Evolutionary conservation across 2,888 invertebrate species (phyloP), one percentile per base, ranked within the genome.

Genomic region (Coremacera marginata): DNA sequence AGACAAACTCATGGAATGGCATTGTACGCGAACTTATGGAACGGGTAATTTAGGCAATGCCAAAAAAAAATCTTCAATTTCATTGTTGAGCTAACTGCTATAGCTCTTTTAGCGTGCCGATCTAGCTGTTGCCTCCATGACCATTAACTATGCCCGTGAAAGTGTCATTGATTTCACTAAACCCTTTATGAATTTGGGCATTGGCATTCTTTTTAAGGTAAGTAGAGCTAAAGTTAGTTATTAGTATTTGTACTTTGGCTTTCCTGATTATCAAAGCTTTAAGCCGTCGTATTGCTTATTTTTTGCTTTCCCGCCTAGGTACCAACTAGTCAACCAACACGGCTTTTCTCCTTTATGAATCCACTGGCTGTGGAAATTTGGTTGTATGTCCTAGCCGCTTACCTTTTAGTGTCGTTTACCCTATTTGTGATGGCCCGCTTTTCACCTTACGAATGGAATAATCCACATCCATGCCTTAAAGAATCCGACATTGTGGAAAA

Each of bases 151-250:
- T 89, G 97, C 98, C 0, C 90, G 99, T 22, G 98, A 98, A 88
- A 89, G 89, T 82, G 89, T 89, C 95, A 97, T 99, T 77, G 98
- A 98, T 89, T 99, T 99, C 89, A 98, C 98, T 0, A 98, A 98
- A 86, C 99, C 98, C 0, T 99, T 98, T 90, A 97, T 99, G 96
- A 98, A 98, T 89, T 92, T 98, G 16, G 98, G 98, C 44, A 98
- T 98, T 79, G 96, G 97, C 27, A 99, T 99, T 86, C 90, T 98
- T 49, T 98, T 97, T 90, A 97, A 97, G 93, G 95, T 95, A 90
- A 90, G 90, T 83, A 70, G 44, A 60, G 27, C 5, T 14, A 25
- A 8, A n/a, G n/a, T n/a, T 8, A 11, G 44, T 67, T 16, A 16
- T 4, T 44, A 25, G 52, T 62, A 44, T 11, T 2, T 44, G 44